phyloP scores from a whole-genome alignment of 2,797 vertebrate genomes.

The Arctocebus calabarensis region DNA sequence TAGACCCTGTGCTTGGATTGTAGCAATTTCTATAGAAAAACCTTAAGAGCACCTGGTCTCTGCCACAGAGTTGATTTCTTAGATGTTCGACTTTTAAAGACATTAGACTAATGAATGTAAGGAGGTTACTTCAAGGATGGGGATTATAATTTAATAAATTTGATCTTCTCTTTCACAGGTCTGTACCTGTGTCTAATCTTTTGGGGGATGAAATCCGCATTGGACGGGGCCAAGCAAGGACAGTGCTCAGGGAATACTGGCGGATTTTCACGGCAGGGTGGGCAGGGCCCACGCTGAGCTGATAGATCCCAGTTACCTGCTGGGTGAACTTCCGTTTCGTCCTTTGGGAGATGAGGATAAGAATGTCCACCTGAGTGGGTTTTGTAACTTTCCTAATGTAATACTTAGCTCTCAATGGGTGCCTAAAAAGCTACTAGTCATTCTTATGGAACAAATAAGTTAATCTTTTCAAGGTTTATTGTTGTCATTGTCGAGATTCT shows the following conservation, averaged over 20 bases:
- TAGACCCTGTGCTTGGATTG: not conserved
- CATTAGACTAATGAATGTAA: not conserved
- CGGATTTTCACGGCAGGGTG: not conserved
- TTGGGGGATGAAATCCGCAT: not conserved
- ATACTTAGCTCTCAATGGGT: not conserved
- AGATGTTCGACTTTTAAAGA: not conserved
- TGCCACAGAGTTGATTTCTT: not conserved
- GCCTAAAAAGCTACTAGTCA: not conserved
- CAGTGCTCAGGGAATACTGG: not conserved
- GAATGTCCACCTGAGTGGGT: too few species aligned
- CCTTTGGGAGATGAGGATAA: not conserved
- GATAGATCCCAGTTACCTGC: not conserved
- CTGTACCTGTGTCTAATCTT: not conserved
- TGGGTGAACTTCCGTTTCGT: not conserved
- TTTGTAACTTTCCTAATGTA: not conserved
- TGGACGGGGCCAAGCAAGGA: not conserved
- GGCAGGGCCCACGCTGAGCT: not conserved
- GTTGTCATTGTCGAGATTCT: not conserved
- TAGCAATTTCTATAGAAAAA: not conserved
- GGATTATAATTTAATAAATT: not conserved
- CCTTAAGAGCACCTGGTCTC: not conserved
- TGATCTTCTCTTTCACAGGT: not conserved
- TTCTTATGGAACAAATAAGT: not conserved
- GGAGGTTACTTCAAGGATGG: not conserved
- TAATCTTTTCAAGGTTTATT: not conserved